Evolutionary conservation across 2,797 vertebrate species (phyloP).

Genomic region (Peromyscus aztecus): DNA sequence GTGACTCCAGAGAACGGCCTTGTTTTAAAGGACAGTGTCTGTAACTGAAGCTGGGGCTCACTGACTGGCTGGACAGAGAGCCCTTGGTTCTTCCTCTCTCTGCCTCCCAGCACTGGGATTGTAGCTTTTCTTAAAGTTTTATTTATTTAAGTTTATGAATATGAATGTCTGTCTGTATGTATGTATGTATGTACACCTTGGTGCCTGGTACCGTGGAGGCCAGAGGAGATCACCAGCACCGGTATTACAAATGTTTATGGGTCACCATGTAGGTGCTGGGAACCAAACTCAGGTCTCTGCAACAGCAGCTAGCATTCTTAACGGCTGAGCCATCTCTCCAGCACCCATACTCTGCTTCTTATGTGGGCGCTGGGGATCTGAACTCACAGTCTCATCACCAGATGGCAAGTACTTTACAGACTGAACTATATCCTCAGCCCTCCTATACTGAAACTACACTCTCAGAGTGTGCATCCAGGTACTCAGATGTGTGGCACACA

Average conservation of each 20-base stretch:
- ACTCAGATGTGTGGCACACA: not conserved
- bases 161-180: not conserved
- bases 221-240: not conserved
- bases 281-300: not conserved
- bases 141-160: not conserved
- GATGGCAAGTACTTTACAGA: not conserved
- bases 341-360: not conserved
- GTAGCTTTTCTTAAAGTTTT: not conserved
- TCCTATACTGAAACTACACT: not conserved
- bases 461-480: not conserved
- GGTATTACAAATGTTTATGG: not conserved
- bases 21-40: not conserved
- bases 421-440: not conserved
- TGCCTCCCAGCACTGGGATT: not conserved
- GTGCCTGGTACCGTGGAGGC: not conserved
- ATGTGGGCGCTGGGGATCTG: not conserved
- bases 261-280: not conserved
- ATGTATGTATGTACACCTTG: not conserved
- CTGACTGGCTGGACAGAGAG: not conserved
- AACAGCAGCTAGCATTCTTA: not conserved
- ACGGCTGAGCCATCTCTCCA: not conserved
- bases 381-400: not conserved
- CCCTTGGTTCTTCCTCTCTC: not conserved
- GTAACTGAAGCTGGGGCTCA: not conserved
- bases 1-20: not conserved